A percentile compares a stretch with the other conserved stretches of the same genome.
These are phyloP conservation scores for Pyrochroa serraticornis DNA, from an alignment of 2,888 invertebrate genomes.

Conservation along the genomic window DNA sequence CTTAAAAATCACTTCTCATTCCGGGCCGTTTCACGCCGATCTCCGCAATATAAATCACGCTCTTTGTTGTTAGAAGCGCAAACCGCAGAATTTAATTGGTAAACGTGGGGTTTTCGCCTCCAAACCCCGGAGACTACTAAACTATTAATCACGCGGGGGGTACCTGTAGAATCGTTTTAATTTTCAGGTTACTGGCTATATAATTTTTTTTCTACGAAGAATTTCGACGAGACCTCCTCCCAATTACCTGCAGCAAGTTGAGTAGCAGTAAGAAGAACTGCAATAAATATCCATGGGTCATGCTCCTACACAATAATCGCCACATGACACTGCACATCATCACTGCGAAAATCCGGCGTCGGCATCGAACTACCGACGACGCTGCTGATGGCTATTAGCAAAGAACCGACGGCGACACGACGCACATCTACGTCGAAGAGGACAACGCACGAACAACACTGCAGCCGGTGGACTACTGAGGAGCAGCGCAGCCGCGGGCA, in stretches of 20 bases:
- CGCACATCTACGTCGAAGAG: not conserved
- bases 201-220: not conserved
- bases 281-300: slow-evolving; percentile 62
- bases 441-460: slow-evolving; percentile 27
- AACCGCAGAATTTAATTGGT: too few relatives aligned
- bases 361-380: slow-evolving; percentile 28
- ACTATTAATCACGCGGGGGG: too few relatives aligned
- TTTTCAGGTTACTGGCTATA: too few relatives aligned
- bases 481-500: slow-evolving; percentile 54
- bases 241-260: slow-evolving; percentile 58
- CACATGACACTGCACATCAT: slow-evolving; percentile 62
- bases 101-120: too few relatives aligned
- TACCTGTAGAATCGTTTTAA: too few relatives aligned
- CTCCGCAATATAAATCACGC: too few relatives aligned
- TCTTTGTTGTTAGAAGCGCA: too few relatives aligned
- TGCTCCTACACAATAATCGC: slow-evolving; percentile 61
- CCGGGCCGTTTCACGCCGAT: too few relatives aligned
- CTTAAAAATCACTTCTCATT: too few relatives aligned
- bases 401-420: not conserved
- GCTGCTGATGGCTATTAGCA: not conserved
- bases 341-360: slow-evolving; percentile 46
- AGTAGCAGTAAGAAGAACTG: slow-evolving; percentile 59
- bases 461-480: slow-evolving; percentile 56
- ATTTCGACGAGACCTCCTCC: not conserved
- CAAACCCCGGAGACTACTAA: too few relatives aligned